Base-by-base conservation (phyloP, 2,113 vertebrate genomes). In the Cisticola juncidis region DNA sequence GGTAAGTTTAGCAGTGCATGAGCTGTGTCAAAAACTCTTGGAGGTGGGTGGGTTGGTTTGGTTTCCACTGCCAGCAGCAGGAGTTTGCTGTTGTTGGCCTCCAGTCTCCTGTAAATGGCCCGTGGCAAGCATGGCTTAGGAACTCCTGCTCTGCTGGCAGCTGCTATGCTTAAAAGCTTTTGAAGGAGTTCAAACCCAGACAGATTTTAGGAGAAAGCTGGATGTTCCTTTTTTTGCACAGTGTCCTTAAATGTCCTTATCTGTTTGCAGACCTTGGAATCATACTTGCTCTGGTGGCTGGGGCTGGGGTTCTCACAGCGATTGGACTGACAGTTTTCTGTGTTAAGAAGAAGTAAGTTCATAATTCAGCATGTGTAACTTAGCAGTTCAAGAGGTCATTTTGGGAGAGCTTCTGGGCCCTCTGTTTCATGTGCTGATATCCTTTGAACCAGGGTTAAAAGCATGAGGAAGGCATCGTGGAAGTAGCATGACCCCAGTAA, bases 311-410 rank as follows among this genome's bases (percentile, higher is more conserved):
- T 71, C 78, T 99, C 18, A 11, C 88, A 1, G 53, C 97, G 23
- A 92, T 98, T 21, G 97, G 98, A 81, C 84, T 98, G 69, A 85
- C 95, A 42, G 93, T 98, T 25, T 98, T 97, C 81, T 99, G 98
- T 33, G 14, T 98, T 53, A 91, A 97, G 77, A 97, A 93, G 90
- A 99, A 97, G 99, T 99, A 97, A 96, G 99, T 98, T 90, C 77
- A 12, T 87, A 65, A 71, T 73, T 51, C 16, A 5, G 22, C 22
- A 4, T 22, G 26, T 47, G 28, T 86, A 28, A 72, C 17, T 47
- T 38, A 19, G 18, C 23, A 26, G 24, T 45, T 85, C 36, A 33
- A 3, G 40, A 38, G 71, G 20, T 31, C 7, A 3, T 62, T 83
- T 42, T 21, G 28, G 61, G 50, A 60, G 24, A 36, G 56, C 31